Conservation (phyloP, 1,140 invertebrate species). For the Condylostylus longicornis region DNA sequence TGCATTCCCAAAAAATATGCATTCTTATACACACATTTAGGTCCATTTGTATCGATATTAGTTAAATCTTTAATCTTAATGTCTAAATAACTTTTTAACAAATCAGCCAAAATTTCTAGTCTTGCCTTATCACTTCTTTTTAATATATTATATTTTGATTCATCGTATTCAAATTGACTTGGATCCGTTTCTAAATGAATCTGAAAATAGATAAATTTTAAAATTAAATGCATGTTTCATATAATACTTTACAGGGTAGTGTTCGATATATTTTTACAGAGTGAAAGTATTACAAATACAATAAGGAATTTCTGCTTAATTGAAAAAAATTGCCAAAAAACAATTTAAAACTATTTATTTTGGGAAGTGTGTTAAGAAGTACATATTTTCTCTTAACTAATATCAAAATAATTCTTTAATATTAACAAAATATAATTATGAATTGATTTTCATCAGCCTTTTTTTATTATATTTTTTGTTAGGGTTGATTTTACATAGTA, state of each 20-base stretch:
- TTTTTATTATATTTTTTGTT: neutral
- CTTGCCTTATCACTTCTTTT: constrained; percentile 47
- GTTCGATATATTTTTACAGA: no score
- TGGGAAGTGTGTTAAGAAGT: no score
- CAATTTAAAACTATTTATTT: no score
- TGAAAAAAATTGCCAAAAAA: no score
- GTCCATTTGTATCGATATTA: neutral
- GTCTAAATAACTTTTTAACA: constrained; percentile 51
- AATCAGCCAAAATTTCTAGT: constrained; percentile 60
- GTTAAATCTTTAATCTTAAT: constrained; percentile 43
- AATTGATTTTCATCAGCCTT: no score
- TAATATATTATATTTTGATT: constrained; percentile 43
- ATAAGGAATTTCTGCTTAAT: no score
- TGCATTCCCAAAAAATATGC: constrained; percentile 64
- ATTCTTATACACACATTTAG: constrained; percentile 37
- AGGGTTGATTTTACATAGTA: neutral
- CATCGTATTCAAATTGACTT: constrained; percentile 44
- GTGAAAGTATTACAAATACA: no score
- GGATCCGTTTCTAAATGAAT: constrained; percentile 50
- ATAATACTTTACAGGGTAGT: no score
- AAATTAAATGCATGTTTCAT: no score
- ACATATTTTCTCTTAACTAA: no score
- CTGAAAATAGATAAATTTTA: constrained; percentile 19
- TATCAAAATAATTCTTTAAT: no score
- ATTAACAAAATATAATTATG: no score